Evolutionary conservation across 2,797 vertebrate species (phyloP).

Genomic region (Pantherophis vulpinus): DNA sequence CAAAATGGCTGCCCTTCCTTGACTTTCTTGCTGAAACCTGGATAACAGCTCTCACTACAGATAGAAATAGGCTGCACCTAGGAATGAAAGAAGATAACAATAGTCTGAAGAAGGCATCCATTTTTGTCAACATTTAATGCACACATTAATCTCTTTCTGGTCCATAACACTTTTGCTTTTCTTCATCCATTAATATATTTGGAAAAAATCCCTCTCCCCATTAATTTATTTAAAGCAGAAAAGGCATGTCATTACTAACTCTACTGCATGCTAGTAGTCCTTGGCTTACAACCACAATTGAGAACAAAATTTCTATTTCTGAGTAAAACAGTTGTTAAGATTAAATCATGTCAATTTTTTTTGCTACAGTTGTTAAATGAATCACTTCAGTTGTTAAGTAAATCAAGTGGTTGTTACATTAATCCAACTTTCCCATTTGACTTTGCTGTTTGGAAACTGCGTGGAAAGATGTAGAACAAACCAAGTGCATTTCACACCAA

Average conservation of each 20-base stretch:
- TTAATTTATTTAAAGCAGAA: not conserved
- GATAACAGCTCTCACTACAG: not conserved
- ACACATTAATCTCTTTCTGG: not conserved
- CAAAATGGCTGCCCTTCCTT: slow-evolving; percentile 7
- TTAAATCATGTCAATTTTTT: too few species aligned
- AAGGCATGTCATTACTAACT: not conserved
- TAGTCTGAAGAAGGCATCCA: not conserved
- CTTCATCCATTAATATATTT: not conserved
- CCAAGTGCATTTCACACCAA: too few species aligned
- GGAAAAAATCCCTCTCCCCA: not conserved
- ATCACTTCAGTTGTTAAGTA: too few species aligned
- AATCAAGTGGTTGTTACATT: too few species aligned
- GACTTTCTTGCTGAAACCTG: not conserved
- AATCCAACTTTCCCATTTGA: too few species aligned
- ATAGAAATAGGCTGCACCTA: not conserved
- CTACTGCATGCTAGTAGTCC: too few species aligned
- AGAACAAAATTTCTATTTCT: too few species aligned
- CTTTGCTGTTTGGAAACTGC: too few species aligned
- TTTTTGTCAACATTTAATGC: not conserved
- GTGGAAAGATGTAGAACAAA: too few species aligned
- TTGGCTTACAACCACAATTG: too few species aligned
- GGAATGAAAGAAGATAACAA: not conserved
- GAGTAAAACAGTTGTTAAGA: too few species aligned
- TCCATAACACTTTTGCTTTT: not conserved
- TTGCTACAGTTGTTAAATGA: too few species aligned